Conservation (phyloP, 2,797 vertebrate species). For the Danio aesculapii region DNA sequence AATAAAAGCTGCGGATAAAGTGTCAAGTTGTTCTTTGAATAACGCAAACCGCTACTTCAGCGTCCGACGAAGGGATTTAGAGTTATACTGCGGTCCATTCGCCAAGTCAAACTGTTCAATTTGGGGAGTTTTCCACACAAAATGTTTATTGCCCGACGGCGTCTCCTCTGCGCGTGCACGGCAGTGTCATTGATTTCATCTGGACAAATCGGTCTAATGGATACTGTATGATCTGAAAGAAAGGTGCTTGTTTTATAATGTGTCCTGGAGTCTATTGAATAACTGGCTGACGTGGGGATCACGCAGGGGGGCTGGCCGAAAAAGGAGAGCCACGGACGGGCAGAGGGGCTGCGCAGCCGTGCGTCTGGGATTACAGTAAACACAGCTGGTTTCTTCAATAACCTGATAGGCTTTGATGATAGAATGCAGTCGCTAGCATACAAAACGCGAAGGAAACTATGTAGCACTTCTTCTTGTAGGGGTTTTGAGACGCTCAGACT, state of each 20-base stretch:
- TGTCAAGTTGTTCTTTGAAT: background rate
- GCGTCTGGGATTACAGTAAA: slow-evolving; percentile 45
- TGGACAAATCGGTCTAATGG: slow-evolving; percentile 12
- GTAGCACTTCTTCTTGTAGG: background rate
- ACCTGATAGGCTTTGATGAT: slow-evolving; percentile 3
- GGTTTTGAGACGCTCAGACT: slow-evolving; percentile 17
- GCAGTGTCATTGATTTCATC: slow-evolving; percentile 64
- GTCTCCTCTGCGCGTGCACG: slow-evolving; percentile 53
- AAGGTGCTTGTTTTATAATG: slow-evolving; percentile 30
- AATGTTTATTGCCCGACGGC: slow-evolving; percentile 52
- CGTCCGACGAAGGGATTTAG: background rate
- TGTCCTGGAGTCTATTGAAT: slow-evolving; percentile 49
- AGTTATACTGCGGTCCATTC: slow-evolving; percentile 22
- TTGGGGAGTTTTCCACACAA: slow-evolving; percentile 50
- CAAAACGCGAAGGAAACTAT: slow-evolving; percentile 47
- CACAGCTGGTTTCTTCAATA: slow-evolving; percentile 33
- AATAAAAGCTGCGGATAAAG: slow-evolving; percentile 3
- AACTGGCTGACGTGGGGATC: slow-evolving; percentile 56
- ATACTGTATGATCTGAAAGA: slow-evolving; percentile 19
- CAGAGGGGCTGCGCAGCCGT: slow-evolving; percentile 52
- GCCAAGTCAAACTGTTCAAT: slow-evolving; percentile 21
- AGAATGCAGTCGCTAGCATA: slow-evolving; percentile 33
- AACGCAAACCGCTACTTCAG: slow-evolving; percentile 19
- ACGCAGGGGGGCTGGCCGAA: slow-evolving; percentile 45
- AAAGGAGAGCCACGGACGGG: slow-evolving; percentile 46